Base-by-base conservation (phyloP, 2,888 invertebrate species). In the Gnatocerus cornutus region DNA sequence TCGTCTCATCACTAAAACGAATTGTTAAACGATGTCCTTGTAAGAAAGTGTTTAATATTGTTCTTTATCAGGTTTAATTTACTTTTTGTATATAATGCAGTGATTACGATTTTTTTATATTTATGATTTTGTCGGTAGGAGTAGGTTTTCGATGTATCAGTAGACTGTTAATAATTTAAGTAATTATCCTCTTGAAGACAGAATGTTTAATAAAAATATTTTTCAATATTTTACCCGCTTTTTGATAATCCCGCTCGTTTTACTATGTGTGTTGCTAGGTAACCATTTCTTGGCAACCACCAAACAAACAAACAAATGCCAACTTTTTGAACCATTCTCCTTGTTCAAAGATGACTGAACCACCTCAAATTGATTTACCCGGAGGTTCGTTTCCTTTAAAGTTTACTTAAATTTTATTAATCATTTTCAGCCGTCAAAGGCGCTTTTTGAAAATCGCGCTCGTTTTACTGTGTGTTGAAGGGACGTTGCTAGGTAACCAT, bases 341-440 rank as follows among this genome's bases (percentile, higher is more conserved):
- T 21, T 21, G 2, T 21, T 21, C 2, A 21, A 21, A 21, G 4
- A 21, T 21, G 21, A 21, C 21, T 4, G 21, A 21, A 21, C 21
- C 21, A 53, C 78, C 80, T 21, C 82, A 84, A 77, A 72, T 74
- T 37, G 82, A 83, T 74, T 74, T 84, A 50, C 73, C 83, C 33
- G 79, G 82, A 74, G 83, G 84, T 74, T 53, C 53, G 12, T 3
- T 21, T 50, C 7, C n/a, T 12, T 10, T 9, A 53, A 1, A 41
- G 21, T 5, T 7, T 16, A 9, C 12, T 16, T 41, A 10, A 53
- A 45, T 52, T 41, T 16, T 7, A 33, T 30, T 16, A 27, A 56
- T 37, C 13, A 13, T 41, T 76, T 78, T 66, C 62, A 85, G 85
- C 84, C 27, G 83, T 85, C 13, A 84, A 83, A 75, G 83, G 84